Base-by-base conservation (phyloP, 2,113 vertebrate genomes). In the Dicerorhinus sumatrensis region DNA sequence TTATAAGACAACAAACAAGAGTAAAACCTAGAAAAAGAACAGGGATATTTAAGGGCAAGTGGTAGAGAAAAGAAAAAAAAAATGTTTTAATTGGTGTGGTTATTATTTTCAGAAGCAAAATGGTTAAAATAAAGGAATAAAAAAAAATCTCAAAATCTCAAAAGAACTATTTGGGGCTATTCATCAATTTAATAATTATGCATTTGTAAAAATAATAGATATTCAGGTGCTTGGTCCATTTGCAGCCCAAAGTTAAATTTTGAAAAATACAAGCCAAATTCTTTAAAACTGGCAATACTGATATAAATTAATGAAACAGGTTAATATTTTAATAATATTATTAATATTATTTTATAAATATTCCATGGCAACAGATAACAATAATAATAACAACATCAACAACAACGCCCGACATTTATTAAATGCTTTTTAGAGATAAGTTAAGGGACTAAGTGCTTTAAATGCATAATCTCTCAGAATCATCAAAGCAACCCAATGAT, bases 1-100 rank as follows among this genome's bases (percentile, higher is more conserved):
- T 91, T 76, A 93, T 73, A 90, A 72, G 33, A 46, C 31, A 97
- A 69, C 14, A 96, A 96, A 94, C 3, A 96, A 42, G 72, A 91
- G 21, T 56, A 86, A 90, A 94, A 92, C 75, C 36, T 56, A 91
- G 42, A 72, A 54, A 8, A 70, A 51, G 73, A 95, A 56, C 13
- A 29, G 9, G 21, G 70, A 29, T 58, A 54, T n/a, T 83, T 92
- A 96, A 89, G 25, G 80, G 39, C 54, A 89, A 83, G 36, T 75
- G 33, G 63, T n/a, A 91, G 27, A 21, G 77, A 92, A 63, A 87
- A 21, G 60, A 69, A 60, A 48, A 72, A 72, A 96, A 7, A 25
- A 21, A 27, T 27, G 3, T 85, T 39, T 82, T 21, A 69, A 92
- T 73, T 21, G 31, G 23, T 95, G 3, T 20, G 21, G 9, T 75